Evolutionary conservation across 2,888 invertebrate species (phyloP).

Genomic region (Germaria angustata): DNA sequence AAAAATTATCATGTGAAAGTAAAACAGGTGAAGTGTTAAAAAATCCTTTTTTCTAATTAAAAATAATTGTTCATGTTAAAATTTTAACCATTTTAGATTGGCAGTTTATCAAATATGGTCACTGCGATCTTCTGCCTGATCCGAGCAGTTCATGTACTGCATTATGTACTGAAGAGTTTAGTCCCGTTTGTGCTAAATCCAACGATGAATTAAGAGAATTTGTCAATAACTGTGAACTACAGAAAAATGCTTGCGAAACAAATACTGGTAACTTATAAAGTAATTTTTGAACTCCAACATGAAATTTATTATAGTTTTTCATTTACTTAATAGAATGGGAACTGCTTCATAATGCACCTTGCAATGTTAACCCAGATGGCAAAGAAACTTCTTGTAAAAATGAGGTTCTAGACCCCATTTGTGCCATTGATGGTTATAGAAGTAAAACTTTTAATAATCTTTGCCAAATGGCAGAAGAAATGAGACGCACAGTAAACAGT

Average conservation of each 20-base stretch:
- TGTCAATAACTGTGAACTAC: constrained; percentile 1
- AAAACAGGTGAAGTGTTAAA: constrained; percentile 6
- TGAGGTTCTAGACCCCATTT: background rate
- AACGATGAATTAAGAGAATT: background rate
- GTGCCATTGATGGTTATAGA: background rate
- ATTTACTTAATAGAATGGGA: constrained; percentile 42
- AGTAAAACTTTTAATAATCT: constrained; percentile 14
- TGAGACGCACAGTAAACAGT: constrained; percentile 3
- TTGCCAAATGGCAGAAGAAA: constrained; percentile 15
- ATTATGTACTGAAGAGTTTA: background rate
- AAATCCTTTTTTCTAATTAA: too few species aligned
- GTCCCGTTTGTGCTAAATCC: background rate
- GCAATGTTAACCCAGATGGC: background rate
- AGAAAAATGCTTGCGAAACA: background rate
- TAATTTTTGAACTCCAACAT: too few species aligned
- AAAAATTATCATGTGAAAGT: background rate
- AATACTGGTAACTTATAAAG: background rate
- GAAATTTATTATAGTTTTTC: too few species aligned
- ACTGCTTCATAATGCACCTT: constrained; percentile 11
- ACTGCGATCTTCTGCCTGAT: background rate
- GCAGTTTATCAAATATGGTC: background rate
- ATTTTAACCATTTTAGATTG: background rate
- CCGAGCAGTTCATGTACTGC: background rate
- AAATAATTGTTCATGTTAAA: too few species aligned
- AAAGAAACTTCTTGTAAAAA: background rate